Evolutionary conservation across 2,888 invertebrate species (phyloP), one percentile per base, ranked within the genome.

Genomic region (Acleris cristana): DNA sequence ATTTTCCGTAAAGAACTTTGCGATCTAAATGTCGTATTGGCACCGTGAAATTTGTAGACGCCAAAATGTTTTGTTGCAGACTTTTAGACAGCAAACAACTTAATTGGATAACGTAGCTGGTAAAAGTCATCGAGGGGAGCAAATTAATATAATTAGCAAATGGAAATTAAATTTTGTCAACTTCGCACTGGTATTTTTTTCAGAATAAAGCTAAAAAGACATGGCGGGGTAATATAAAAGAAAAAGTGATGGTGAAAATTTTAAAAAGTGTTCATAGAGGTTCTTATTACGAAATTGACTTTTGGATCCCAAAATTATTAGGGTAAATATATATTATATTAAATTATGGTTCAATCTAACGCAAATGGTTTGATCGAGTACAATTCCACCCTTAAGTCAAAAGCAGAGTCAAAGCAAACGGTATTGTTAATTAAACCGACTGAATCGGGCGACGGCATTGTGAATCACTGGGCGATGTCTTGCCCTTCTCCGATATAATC

Each of bases 1-100:
- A 67, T 67, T 71, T 72, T 66, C 64, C 54, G 60, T 61, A 44
- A 65, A 67, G 63, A 69, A 53, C 69, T 64, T 69, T 59, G 61
- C 14, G 53, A 62, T 59, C 34, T 55, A 59, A 68, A 60, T 70
- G 49, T 62, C 53, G 68, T 67, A 64, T 69, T 69, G 63, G 52
- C 65, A 51, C 67, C 19, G 19, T 26, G 52, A 21, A 53, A 30
- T 57, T 62, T 54, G 34, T 48, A 23, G 48, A 45, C 18, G 48
- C 53, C 16, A 6, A 52, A 54, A 58, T 63, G 53, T 63, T 67
- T 63, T 63, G 67, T 49, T 44, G 62, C 14, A 23, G 54, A 52
- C 48, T 63, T 54, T 54, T 54, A 58, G 58, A 67, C 58, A 57
- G 67, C 58, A 63, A 67, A 67, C 58, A 63, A 40, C 23, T 53